phyloP scores from a whole-genome alignment of 1,140 invertebrate genomes.

The Polyergus mexicanus region DNA sequence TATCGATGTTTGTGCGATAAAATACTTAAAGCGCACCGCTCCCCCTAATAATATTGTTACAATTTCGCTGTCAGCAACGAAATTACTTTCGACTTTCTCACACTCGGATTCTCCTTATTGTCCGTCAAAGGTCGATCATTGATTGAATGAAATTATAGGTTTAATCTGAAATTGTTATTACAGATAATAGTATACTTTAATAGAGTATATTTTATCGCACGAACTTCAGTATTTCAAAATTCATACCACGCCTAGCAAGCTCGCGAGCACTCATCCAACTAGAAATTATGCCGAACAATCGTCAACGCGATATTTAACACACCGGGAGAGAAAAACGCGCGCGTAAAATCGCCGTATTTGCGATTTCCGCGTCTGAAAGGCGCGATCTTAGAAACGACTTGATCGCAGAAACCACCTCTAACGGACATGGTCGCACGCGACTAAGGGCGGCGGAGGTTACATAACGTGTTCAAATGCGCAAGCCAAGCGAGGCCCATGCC shows the following conservation, averaged over 20 bases:
- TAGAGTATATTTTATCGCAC: too few relatives aligned
- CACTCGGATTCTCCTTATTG: too few relatives aligned
- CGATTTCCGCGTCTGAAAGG: neutral
- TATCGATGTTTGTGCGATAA: too few relatives aligned
- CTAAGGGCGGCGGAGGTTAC: slow-evolving; percentile 50
- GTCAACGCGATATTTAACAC: neutral
- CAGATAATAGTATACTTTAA: too few relatives aligned
- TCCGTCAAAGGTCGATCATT: too few relatives aligned
- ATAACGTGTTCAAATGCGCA: slow-evolving; percentile 53
- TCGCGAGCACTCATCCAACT: neutral
- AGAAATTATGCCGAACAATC: neutral
- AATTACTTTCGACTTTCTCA: too few relatives aligned
- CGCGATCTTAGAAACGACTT: slow-evolving; percentile 5
- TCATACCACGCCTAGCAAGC: neutral
- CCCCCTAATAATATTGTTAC: too few relatives aligned
- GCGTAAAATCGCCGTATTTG: neutral
- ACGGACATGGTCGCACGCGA: slow-evolving; percentile 13
- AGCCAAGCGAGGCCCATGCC: slow-evolving; percentile 54
- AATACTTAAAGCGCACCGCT: too few relatives aligned
- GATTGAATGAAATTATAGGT: too few relatives aligned
- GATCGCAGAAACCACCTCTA: neutral
- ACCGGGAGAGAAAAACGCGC: neutral
- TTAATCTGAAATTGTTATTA: too few relatives aligned
- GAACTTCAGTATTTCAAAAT: too few relatives aligned
- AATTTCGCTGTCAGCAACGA: too few relatives aligned